phyloP scores from a whole-genome alignment of 2,888 invertebrate genomes.

The Rosalia funebris region DNA sequence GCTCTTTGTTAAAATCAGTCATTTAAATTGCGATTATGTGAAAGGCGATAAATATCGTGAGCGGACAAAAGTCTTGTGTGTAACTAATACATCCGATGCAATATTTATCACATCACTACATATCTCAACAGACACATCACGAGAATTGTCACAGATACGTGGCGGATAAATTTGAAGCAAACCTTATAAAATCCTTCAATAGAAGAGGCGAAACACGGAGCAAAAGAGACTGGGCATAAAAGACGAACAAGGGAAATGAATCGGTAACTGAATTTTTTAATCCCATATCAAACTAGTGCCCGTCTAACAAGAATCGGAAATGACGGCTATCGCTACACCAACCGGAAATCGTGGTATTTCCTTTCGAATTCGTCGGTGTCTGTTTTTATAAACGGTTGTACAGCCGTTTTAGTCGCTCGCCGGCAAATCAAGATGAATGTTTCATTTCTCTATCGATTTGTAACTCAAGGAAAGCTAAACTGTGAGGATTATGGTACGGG shows the following conservation, averaged over 20 bases:
- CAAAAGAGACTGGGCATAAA: conserved; percentile 6
- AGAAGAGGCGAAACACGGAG: conserved; percentile 11
- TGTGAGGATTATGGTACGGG: too few species aligned
- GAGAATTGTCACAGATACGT: background rate
- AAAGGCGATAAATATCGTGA: too few species aligned
- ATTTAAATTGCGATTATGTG: too few species aligned
- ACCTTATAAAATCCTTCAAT: conserved; percentile 17
- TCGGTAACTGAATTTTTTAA: conserved; percentile 45
- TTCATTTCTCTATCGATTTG: conserved; percentile 35
- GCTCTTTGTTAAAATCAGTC: too few species aligned
- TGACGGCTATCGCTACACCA: conserved; percentile 52
- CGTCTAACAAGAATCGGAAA: conserved; percentile 55
- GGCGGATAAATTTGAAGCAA: conserved; percentile 6
- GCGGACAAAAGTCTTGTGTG: too few species aligned
- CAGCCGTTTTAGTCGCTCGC: conserved; percentile 41
- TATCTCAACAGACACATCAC: too few species aligned
- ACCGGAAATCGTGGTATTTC: conserved; percentile 54
- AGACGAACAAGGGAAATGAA: conserved; percentile 22
- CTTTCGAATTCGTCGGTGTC: conserved; percentile 49
- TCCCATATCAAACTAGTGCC: conserved; percentile 46
- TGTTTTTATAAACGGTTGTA: conserved; percentile 54
- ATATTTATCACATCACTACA: too few species aligned
- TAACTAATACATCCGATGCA: too few species aligned
- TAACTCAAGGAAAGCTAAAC: too few species aligned
- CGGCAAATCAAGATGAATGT: conserved; percentile 56